Percentiles rank a stretch among this genome's conserved stretches.
Conservation (phyloP, 2,888 invertebrate genomes). For the Nudaria mundana region DNA sequence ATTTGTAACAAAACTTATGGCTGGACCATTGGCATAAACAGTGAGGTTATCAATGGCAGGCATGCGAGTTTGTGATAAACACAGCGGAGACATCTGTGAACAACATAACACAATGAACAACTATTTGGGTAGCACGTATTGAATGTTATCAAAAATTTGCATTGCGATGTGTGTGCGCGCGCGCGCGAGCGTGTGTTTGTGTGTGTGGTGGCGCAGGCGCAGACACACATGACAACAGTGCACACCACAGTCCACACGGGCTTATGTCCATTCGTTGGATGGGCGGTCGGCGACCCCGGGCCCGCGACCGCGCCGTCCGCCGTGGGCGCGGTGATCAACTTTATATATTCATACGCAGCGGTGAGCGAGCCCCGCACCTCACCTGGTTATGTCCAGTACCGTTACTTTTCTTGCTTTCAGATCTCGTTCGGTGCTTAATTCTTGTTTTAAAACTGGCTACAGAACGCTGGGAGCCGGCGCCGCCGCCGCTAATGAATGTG, state of each 20-base stretch:
- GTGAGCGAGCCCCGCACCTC: slow-evolving; percentile 19
- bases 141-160: slow-evolving; percentile 20
- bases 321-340: slow-evolving; percentile 33
- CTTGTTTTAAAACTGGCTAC: slow-evolving; percentile 45
- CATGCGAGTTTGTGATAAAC: slow-evolving; percentile 1
- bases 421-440: slow-evolving; percentile 51
- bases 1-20: background rate
- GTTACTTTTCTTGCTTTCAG: slow-evolving; percentile 58
- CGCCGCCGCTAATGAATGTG: slow-evolving; percentile 28
- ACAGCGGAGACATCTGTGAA: slow-evolving; percentile 7
- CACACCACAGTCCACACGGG: slow-evolving; percentile 31
- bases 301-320: slow-evolving; percentile 24
- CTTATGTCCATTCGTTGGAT: slow-evolving; percentile 39
- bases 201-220: background rate
- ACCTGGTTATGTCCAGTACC: slow-evolving; percentile 48
- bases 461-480: slow-evolving; percentile 24
- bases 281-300: slow-evolving; percentile 38
- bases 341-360: slow-evolving; percentile 35
- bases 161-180: background rate
- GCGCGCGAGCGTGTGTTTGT: background rate
- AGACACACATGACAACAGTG: slow-evolving; percentile 33
- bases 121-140: slow-evolving; percentile 7
- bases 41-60: too few relatives aligned
- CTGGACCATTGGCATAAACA: background rate
- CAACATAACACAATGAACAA: slow-evolving; percentile 2